phyloP scores from a whole-genome alignment of 2,797 vertebrate species.

The Sebastiscus tertius region DNA sequence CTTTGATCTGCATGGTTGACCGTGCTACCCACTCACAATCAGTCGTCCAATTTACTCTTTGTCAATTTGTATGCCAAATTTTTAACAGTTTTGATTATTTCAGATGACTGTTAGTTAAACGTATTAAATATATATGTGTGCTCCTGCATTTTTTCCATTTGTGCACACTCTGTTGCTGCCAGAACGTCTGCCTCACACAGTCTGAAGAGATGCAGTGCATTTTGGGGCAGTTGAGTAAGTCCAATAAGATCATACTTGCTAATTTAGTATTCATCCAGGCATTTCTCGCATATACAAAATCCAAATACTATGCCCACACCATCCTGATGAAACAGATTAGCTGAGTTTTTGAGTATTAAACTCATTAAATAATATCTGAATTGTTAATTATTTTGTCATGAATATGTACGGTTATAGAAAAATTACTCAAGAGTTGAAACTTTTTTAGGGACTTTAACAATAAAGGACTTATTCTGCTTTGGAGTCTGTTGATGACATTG shows the following conservation, averaged over 20 bases:
- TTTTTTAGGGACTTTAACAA: neutral
- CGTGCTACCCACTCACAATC: neutral
- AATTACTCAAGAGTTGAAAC: neutral
- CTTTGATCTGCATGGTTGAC: neutral
- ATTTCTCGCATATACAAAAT: neutral
- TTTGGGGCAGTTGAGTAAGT: neutral
- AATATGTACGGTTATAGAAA: neutral
- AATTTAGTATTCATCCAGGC: neutral
- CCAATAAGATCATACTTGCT: neutral
- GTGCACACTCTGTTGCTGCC: no score
- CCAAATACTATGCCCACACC: neutral
- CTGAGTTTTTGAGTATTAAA: neutral
- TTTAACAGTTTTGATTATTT: neutral
- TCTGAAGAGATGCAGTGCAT: neutral
- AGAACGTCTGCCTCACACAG: neutral
- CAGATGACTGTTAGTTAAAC: no score
- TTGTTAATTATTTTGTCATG: neutral
- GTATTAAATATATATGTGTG: no score
- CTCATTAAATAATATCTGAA: neutral
- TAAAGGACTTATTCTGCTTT: neutral
- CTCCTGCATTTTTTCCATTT: no score
- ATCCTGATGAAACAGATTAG: neutral
- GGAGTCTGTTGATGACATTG: neutral
- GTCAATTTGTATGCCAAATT: neutral
- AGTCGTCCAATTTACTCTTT: neutral